These are phyloP conservation scores for Grus americana DNA, from an alignment of 2,113 vertebrate genomes.

Conservation along the genomic window DNA sequence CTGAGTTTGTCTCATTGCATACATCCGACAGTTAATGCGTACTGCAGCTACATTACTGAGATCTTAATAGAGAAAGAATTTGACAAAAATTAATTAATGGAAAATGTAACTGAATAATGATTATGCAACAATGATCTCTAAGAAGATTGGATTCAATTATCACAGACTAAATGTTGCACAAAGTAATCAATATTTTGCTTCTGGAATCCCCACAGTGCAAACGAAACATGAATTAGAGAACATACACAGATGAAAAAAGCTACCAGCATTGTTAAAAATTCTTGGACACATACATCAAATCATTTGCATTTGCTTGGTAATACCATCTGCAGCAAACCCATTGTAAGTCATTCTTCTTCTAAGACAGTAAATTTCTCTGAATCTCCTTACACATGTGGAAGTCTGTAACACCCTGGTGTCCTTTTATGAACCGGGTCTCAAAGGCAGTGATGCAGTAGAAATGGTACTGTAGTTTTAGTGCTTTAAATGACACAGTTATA, in stretches of 20 bases:
- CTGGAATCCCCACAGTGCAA: not conserved
- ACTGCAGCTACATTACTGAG: not conserved
- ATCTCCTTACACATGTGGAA: not conserved
- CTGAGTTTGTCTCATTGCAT: not conserved
- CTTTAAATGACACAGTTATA: not conserved
- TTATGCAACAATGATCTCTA: not conserved
- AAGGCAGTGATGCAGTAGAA: not conserved
- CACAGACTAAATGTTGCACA: not conserved
- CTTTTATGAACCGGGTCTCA: not conserved
- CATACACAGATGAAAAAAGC: not conserved
- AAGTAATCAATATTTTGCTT: constrained; percentile 30
- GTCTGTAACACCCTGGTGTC: fast-evolving
- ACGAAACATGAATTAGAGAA: not conserved
- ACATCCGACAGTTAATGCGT: not conserved
- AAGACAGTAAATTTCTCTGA: not conserved
- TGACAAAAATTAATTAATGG: constrained; percentile 30
- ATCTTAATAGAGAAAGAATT: constrained; percentile 7
- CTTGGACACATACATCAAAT: not conserved
- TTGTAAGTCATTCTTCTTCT: not conserved
- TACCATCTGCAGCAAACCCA: not conserved
- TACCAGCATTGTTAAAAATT: not conserved
- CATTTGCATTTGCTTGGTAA: not conserved
- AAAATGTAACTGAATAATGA: constrained; percentile 22
- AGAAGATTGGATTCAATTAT: constrained; percentile 21
- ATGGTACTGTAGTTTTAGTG: not conserved